Base-by-base conservation (phyloP, 1,140 invertebrate species). In the Solen grandis region DNA sequence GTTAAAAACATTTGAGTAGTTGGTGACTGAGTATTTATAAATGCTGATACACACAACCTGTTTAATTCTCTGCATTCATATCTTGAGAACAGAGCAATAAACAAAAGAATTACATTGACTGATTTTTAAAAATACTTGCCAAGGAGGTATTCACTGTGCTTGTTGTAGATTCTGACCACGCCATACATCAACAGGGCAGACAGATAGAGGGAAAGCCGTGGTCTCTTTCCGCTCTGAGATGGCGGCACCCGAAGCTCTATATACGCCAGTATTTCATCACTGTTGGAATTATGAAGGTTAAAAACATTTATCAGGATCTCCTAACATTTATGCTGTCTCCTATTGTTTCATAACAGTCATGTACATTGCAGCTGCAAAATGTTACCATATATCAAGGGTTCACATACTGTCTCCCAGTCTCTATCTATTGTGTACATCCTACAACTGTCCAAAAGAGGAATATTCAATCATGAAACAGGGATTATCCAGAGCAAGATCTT, bases 181-280 rank as follows among this genome's bases (percentile, higher is more conserved):
- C 74, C 74, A 31, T 66, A 66, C 74, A 77, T 77, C 0, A 77
- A 35, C 5, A 36, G 33, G n/a, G 79, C 41, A 25, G 79, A 74
- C 52, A 81, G 35, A 19, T 81, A 81, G 50, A 81, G 35, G 16
- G 79, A 81, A 29, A 81, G 54, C 50, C 79, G 50, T 27, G 79
- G 60, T 46, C 60, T 16, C 31, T 35, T 35, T 1, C 52, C 79
- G 14, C 52, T 29, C 16, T n/a, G 14, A 14, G 33, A 27, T 31
- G 79, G 72, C 16, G 54, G 50, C 16, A 69, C 36, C 46, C 62
- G 70, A 25, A 68, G 22, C 38, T 63, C 27, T 14, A 81, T 46
- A 31, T 68, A 81, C 2, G 36, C 52, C 35, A 75, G 2, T 2
- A 81, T 68, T 3, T 63, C 70, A 46, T 81, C 50, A 62, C 79